Conservation (phyloP, 2,888 invertebrate species). For the Pristionchus fissidentatus region DNA sequence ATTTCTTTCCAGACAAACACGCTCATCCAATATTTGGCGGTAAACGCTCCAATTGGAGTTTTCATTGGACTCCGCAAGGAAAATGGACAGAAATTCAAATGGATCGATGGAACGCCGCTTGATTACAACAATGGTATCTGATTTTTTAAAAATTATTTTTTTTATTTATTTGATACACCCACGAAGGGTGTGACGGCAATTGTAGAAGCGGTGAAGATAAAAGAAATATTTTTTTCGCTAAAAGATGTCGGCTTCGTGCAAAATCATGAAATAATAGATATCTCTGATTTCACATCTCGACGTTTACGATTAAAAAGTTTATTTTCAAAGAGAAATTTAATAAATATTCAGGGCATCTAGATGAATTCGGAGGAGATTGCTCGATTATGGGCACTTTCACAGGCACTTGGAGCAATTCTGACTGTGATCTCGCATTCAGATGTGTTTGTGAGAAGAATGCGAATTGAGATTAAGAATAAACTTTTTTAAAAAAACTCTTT, state of each 20-base stretch:
- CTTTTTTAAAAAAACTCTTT: no score
- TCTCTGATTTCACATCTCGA: no score
- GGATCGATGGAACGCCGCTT: background rate
- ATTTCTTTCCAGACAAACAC: conserved; percentile 20
- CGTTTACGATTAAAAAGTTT: background rate
- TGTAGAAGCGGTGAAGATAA: no score
- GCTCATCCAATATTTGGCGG: background rate
- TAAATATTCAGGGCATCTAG: background rate
- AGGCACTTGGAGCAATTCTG: background rate
- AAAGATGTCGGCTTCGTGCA: no score
- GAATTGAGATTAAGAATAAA: background rate
- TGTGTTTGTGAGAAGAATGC: conserved; percentile 14
- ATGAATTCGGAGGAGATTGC: conserved; percentile 5
- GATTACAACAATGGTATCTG: conserved; percentile 1
- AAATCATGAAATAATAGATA: no score
- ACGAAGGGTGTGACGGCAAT: no score
- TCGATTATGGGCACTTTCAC: background rate
- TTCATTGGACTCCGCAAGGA: conserved; percentile 21
- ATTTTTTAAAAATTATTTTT: background rate
- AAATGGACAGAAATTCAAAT: background rate
- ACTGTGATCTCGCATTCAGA: conserved; percentile 18
- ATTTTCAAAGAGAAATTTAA: background rate
- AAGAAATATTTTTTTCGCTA: no score
- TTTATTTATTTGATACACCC: background rate
- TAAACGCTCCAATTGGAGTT: background rate